Conservation (phyloP, 2,113 vertebrate species). For the Oncorhynchus keta region DNA sequence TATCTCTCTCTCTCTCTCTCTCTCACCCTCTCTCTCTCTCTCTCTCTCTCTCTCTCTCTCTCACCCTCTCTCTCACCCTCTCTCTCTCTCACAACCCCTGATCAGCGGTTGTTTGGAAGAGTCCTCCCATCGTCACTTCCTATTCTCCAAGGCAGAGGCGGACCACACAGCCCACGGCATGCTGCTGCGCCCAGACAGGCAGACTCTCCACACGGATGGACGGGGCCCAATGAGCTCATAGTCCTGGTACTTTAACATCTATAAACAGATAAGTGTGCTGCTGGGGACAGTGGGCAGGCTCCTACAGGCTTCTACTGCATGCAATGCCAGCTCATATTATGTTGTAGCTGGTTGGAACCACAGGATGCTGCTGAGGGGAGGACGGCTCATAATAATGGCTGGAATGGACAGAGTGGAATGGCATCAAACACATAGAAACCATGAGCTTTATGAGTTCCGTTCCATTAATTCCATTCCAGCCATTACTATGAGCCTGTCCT, state of each 20-base stretch:
- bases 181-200: constrained; percentile 1
- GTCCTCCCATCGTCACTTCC: neutral
- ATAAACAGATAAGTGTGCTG: constrained; percentile 48
- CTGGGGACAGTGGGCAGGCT: constrained; percentile 16
- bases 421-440: too few species aligned
- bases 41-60: neutral
- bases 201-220: constrained; percentile 18
- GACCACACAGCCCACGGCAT: constrained; percentile 1
- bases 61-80: too few species aligned
- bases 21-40: neutral
- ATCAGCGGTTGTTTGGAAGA: too few species aligned
- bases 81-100: too few species aligned
- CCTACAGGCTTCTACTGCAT: constrained; percentile 29
- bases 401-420: too few species aligned
- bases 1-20: neutral
- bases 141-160: neutral
- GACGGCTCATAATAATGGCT: too few species aligned
- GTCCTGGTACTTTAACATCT: constrained; percentile 36
- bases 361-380: too few species aligned
- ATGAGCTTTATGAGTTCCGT: too few species aligned
- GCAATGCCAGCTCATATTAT: neutral
- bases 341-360: too few species aligned
- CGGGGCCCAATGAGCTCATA: constrained; percentile 48
- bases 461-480: too few species aligned
- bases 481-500: too few species aligned